Percentiles rank a stretch among this genome's conserved stretches.
These are phyloP conservation scores for Nothobranchius furzeri DNA, from an alignment of 2,113 vertebrate genomes.

Conservation along the genomic window DNA sequence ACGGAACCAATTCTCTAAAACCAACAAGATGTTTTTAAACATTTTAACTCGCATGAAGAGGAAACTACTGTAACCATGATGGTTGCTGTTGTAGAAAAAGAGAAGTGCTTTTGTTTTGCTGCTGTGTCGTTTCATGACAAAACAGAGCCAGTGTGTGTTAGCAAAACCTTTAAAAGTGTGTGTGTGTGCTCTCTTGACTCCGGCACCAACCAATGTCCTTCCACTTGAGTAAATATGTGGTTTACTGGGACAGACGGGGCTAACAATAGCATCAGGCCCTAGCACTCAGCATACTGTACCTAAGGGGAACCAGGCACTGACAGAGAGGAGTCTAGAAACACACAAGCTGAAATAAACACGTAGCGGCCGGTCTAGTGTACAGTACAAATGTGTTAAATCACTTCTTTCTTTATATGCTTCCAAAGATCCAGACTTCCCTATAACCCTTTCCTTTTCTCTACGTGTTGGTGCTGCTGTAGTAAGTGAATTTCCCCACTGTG, in stretches of 20 bases:
- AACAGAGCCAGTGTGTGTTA: no score
- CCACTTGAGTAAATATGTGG: conserved; percentile 59
- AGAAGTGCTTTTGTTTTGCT: background rate
- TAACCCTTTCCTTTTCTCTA: no score
- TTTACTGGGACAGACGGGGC: conserved; percentile 55
- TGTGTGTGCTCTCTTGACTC: conserved; percentile 1
- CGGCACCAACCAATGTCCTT: conserved; percentile 26
- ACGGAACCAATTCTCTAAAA: background rate
- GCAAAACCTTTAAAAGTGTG: background rate
- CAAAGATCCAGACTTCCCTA: no score
- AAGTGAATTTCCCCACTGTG: no score
- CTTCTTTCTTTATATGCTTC: no score
- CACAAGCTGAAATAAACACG: no score
- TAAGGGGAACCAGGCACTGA: background rate
- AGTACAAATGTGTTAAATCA: no score
- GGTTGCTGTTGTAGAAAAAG: background rate
- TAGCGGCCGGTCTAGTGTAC: no score
- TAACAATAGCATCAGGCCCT: conserved; percentile 47
- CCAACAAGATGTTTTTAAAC: background rate
- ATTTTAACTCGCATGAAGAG: background rate
- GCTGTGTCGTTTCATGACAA: background rate
- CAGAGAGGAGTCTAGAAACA: background rate
- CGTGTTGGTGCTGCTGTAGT: no score
- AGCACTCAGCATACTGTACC: conserved; percentile 22
- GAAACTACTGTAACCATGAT: background rate